These are phyloP conservation scores for Ascidia mentula DNA, from an alignment of 23 tunicate genomes.

Conservation along the genomic window DNA sequence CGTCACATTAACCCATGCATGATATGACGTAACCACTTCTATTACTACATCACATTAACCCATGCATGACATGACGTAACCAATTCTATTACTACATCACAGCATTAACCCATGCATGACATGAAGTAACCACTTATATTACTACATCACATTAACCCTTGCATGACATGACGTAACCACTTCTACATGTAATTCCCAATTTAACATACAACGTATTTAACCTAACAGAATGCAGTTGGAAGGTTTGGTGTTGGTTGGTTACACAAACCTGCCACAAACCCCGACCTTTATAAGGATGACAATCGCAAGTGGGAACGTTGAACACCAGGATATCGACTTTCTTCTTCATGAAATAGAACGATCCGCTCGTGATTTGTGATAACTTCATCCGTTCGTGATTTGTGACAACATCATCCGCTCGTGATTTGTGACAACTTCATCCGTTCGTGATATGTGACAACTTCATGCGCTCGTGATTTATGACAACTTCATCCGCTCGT, in stretches of 20 bases:
- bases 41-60: too few relatives aligned
- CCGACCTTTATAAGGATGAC: conserved; percentile 70
- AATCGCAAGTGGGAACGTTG: conserved; percentile 35
- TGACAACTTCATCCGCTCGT: not conserved
- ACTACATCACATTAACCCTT: too few relatives aligned
- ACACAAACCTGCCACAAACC: conserved; percentile 34
- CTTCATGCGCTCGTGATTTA: conserved; percentile 37
- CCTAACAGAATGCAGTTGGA: conserved; percentile 74
- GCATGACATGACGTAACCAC: too few relatives aligned
- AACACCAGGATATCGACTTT: conserved; percentile 53
- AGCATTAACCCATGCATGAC: too few relatives aligned
- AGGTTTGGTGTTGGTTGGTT: conserved; percentile 53
- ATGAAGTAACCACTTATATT: too few relatives aligned
- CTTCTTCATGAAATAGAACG: conserved; percentile 67
- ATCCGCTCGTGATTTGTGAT: conserved; percentile 39
- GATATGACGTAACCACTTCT: not conserved
- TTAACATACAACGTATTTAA: too few relatives aligned
- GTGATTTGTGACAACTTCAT: conserved; percentile 27
- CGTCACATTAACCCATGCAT: too few relatives aligned
- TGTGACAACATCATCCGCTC: not conserved
- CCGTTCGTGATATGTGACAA: not conserved
- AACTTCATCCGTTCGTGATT: not conserved
- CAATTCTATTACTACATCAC: too few relatives aligned
- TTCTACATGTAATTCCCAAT: too few relatives aligned
- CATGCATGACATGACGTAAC: too few relatives aligned